Base-by-base conservation (phyloP, 2,888 invertebrate species). In the Pammene fasciana region DNA sequence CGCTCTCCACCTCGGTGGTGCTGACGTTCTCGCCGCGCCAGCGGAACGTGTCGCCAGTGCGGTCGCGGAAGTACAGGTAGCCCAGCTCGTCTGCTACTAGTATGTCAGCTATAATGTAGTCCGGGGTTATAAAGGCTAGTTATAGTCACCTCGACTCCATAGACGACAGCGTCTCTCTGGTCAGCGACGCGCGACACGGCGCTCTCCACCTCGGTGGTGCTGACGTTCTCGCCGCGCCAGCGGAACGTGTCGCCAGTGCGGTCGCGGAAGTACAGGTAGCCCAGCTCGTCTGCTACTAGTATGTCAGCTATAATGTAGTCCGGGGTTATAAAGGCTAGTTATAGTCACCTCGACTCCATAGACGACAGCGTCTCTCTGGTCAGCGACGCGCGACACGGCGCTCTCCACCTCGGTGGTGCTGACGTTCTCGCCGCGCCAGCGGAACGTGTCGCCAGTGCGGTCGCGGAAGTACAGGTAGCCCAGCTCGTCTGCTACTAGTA, bases 341-440 rank as follows among this genome's bases (percentile, higher is more conserved):
- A n/a, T n/a, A n/a, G n/a, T 77, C 80, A 97, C 96, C 93, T 97
- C 96, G 5, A 99, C 99, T 9, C 99, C 99, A 82, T 98, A 99
- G 1, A 98, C 98, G 6, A 98, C 96, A 34, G 97, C 97, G 84
- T 99, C 99, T 78, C 96, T 95, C 82, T 98, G 97, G 67, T 95
- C 95, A 3, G 96, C 93, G 16, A 97, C 92, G 83, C 97, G 97
- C 77, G 98, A 98, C 55, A 99, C 94, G 70, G 97, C 95, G 1
- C 96, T 97, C 87, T 99, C 99, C 10, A 99, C 97, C 92, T 99
- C 99, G 1, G 97, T 97, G 7, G 99, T 99, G 52, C 98, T 98
- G 3, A 99, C 99, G 88, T 99, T 99, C 92, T 99, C 99, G 10
- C 99, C 99, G 85, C 98, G 97, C 98, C 98, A 99, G 62, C 99